These are phyloP conservation scores for Myiozetetes cayanensis DNA, from an alignment of 2,113 vertebrate species.

Conservation along the genomic window DNA sequence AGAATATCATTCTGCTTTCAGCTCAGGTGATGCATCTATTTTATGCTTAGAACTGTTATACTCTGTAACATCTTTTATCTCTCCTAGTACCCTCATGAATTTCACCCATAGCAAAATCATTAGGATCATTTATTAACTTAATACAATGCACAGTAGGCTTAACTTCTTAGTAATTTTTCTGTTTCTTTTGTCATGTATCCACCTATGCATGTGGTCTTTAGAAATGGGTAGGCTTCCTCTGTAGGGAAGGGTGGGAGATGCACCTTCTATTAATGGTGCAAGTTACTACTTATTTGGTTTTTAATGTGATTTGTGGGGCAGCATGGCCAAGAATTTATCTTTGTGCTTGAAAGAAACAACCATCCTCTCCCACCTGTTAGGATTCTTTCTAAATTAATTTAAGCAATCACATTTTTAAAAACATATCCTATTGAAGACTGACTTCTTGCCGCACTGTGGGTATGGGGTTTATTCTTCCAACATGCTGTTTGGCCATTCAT, in stretches of 20 bases:
- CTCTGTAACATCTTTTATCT: not conserved
- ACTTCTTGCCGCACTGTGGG: rapidly evolving
- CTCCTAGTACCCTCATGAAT: not conserved
- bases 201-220: not conserved
- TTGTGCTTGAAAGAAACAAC: not conserved
- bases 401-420: not conserved
- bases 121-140: not conserved
- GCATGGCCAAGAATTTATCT: not conserved
- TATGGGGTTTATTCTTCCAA: not conserved
- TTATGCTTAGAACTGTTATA: not conserved
- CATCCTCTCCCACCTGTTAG: not conserved
- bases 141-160: not conserved
- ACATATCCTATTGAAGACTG: not conserved
- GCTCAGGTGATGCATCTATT: not conserved
- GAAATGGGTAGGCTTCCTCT: not conserved
- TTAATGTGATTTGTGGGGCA: not conserved
- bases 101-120: not conserved
- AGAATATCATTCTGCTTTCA: not conserved
- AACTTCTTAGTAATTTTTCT: not conserved
- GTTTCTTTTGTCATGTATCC: not conserved
- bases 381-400: not conserved
- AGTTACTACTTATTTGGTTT: not conserved
- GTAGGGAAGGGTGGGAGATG: not conserved
- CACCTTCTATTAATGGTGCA: not conserved
- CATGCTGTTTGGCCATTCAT: not conserved